Evolutionary conservation across 2,113 vertebrate species (phyloP), one percentile per base, ranked within the genome.

Genomic region (Phylloscopus whistleri): DNA sequence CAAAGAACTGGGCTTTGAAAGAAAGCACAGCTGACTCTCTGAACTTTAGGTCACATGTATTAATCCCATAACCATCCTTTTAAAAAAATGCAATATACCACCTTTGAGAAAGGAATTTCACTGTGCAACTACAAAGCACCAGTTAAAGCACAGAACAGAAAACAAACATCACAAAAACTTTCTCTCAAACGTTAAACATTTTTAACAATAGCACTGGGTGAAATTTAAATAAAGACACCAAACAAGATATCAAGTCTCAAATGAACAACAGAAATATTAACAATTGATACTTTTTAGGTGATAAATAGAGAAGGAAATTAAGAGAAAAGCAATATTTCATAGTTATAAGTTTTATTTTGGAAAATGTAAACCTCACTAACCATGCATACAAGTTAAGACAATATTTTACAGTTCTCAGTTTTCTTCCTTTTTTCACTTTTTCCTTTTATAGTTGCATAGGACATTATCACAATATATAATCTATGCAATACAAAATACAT

Each of bases 391-490:
- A 95, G 78, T 98, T 98, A 98, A 97, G 97, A 98, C 74, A 46
- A 68, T 96, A 97, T 96, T 97, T 98, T 98, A 98, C 97, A 97
- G 91, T 95, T 97, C 83, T 97, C 97, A 95, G 74, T 94, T 95
- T 93, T 97, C 94, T 83, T 97, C 90, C 94, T 95, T 82, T 95
- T 94, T 85, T 33, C 26, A 31, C 83, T 96, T 81, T 81, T 96
- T 91, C 37, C 13, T 79, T 89, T 95, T 46, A 62, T 68, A 80
- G 51, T 96, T 98, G 97, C 97, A 97, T 97, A 98, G 97, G 97
- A 97, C 97, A 93, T 97, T 97, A 97, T 98, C 97, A 98, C 97
- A 98, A 98, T 98, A 98, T 98, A 98, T 97, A 98, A 96, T 98
- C 97, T 98, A 98, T 96, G 97, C 94, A 94, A 96, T 98, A 98